Conservation (phyloP, 1,140 invertebrate species). For the Drosophila funebris region DNA sequence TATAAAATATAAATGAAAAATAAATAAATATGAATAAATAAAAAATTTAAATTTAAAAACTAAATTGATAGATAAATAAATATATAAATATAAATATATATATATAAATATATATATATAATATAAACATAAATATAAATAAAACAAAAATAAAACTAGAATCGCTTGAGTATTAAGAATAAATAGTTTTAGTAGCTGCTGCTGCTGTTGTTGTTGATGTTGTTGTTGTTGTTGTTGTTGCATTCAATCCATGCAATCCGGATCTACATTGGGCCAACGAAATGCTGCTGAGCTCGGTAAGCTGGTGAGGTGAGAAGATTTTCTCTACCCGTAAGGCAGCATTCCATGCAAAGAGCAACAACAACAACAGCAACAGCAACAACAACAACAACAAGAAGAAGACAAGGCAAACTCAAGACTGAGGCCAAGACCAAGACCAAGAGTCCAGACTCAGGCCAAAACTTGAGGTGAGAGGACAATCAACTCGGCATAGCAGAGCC, state of each 20-base stretch:
- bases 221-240: too few species aligned
- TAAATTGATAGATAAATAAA: too few species aligned
- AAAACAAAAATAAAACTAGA: too few species aligned
- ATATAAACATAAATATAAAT: too few species aligned
- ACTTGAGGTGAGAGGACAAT: conserved; percentile 79
- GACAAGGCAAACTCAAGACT: not conserved
- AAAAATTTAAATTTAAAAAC: too few species aligned
- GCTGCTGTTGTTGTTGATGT: too few species aligned
- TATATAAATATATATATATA: not conserved
- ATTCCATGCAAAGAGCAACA: conserved; percentile 59
- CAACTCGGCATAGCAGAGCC: conserved; percentile 56
- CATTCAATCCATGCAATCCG: conserved; percentile 21
- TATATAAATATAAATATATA: too few species aligned
- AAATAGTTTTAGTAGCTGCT: not conserved
- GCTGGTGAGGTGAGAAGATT: conserved; percentile 73
- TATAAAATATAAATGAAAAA: too few species aligned
- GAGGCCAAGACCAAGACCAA: conserved; percentile 14
- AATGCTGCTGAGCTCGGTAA: conserved; percentile 21
- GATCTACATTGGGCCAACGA: conserved; percentile 38
- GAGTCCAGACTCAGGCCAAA: conserved; percentile 35
- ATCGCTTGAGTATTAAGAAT: not conserved
- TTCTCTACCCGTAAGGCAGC: conserved; percentile 74
- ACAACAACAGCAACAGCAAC: conserved; percentile 8
- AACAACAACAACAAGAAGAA: conserved; percentile 3
- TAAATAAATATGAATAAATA: too few species aligned